Base-by-base conservation (phyloP, 2,888 invertebrate genomes). In the Sarcophaga variegata region DNA sequence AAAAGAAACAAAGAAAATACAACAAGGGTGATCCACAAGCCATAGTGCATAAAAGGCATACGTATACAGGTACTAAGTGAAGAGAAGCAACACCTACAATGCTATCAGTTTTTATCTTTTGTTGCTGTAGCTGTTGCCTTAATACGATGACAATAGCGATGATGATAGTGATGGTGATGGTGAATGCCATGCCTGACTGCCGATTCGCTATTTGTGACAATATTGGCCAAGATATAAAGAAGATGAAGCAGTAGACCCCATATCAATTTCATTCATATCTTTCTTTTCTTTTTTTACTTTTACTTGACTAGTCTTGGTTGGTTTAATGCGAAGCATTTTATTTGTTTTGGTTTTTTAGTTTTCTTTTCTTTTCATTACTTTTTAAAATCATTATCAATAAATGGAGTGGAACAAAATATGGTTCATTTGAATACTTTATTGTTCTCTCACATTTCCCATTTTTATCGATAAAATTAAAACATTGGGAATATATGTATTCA, bases 211-310 rank as follows among this genome's bases (percentile, higher is more conserved):
- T 37, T 8, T 37, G 37, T 37, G 37, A 37, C 37, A 37, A 37
- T 67, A 76, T 84, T 84, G 64, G 64, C 74, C 75, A 54, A 71
- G 37, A 27, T 27, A 27, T 27, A 64, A 25, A 64, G 64, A 64
- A 14, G 69, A n/a, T 17, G 63, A 17, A 27, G 59, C 37, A 76
- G 76, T 59, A 75, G 64, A 64, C 14, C 64, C 78, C 81, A 72
- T 84, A 87, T 87, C 84, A 84, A 79, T 87, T 84, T 84, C 87
- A 83, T 62, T 70, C 75, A 70, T 63, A 54, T 60, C 14, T 47
- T 54, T 63, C 27, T 3, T 20, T 6, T 54, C 49, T 70, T 49
- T 3, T 20, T 12, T 63, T 70, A 27, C 49, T 64, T 80, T 49
- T 25, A 69, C 66, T 67, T 69, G 20, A 47, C 60, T 82, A 71